A percentile compares a stretch with the other conserved stretches of the same genome.
Evolutionary conservation across 2,113 vertebrate genomes (phyloP).

Genomic region (Pomatorhinus ruficollis): DNA sequence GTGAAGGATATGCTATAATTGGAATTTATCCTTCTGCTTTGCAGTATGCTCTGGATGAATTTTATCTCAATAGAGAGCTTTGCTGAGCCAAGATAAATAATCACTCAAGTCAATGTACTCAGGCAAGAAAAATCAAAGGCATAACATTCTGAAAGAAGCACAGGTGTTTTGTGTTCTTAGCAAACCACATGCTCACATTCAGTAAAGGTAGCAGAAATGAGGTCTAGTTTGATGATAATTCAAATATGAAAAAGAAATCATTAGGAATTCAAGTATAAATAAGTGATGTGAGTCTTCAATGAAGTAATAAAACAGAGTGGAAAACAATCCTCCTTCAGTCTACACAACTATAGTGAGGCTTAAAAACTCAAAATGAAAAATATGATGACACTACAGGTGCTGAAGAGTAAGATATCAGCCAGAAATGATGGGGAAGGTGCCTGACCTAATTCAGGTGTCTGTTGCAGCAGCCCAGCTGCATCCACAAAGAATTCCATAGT

Average conservation of each 20-base stretch:
- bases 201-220: not conserved
- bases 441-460: not conserved
- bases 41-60: not conserved
- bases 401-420: not conserved
- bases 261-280: not conserved
- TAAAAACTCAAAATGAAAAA: not conserved
- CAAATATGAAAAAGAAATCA: not conserved
- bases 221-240: not conserved
- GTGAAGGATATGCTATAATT: not conserved
- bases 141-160: not conserved
- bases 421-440: not conserved
- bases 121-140: conserved; percentile 26
- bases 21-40: not conserved
- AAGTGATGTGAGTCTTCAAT: not conserved
- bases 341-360: not conserved
- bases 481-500: not conserved
- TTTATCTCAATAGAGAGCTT: not conserved
- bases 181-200: not conserved
- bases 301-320: not conserved
- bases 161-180: not conserved
- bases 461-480: not conserved
- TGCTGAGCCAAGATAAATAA: conserved; percentile 9
- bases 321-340: not conserved
- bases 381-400: rapidly evolving
- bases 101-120: not conserved